A percentile compares a stretch with the other conserved stretches of the same genome.
Conservation (phyloP, 2,888 invertebrate species). For the Zele albiditarsus region DNA sequence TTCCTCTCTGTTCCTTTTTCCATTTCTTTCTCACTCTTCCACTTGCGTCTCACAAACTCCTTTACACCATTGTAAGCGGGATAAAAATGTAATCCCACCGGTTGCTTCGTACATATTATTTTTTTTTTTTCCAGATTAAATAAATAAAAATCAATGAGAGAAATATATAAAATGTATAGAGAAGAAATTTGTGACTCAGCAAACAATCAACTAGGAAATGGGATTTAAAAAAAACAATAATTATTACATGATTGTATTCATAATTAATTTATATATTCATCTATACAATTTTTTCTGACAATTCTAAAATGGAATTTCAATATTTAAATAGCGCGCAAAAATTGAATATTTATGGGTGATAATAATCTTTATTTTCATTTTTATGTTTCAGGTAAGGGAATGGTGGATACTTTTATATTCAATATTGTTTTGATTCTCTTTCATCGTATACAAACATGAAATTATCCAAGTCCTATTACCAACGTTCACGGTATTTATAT, state of each 20-base stretch:
- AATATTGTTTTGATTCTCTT: neutral
- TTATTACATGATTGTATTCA: too few relatives aligned
- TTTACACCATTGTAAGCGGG: neutral
- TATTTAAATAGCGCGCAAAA: too few relatives aligned
- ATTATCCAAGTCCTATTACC: neutral
- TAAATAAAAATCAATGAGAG: neutral
- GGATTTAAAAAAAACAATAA: too few relatives aligned
- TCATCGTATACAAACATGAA: neutral
- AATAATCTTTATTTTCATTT: conserved; percentile 33
- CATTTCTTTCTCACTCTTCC: neutral
- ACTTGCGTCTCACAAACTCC: too few relatives aligned
- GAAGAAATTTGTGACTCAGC: neutral
- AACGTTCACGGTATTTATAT: conserved; percentile 20
- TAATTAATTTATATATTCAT: too few relatives aligned
- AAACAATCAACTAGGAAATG: too few relatives aligned
- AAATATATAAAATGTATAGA: neutral
- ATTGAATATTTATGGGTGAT: too few relatives aligned
- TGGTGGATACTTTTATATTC: conserved; percentile 4
- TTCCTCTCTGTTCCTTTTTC: neutral
- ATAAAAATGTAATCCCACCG: conserved; percentile 21
- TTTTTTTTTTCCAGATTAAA: neutral
- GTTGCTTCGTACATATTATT: conserved; percentile 2
- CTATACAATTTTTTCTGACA: too few relatives aligned
- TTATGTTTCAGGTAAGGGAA: conserved; percentile 51
- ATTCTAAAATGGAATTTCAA: too few relatives aligned